Conservation (phyloP, 2,113 vertebrate genomes). For the Dipodomys stephensi region DNA sequence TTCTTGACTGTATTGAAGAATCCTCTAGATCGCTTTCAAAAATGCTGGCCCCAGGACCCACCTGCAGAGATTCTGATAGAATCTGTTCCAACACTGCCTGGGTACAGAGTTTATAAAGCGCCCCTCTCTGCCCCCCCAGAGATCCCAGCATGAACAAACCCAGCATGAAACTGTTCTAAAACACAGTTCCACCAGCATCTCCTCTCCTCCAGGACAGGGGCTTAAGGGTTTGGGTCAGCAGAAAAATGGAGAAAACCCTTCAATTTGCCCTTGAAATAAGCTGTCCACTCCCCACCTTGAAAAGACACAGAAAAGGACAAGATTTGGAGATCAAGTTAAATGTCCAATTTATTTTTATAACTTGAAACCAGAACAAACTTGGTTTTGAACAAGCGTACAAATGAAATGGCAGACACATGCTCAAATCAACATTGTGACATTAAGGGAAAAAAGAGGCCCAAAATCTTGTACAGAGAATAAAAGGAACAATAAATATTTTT, state of each 20-base stretch:
- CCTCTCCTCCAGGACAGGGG: not conserved
- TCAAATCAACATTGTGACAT: constrained; percentile 92
- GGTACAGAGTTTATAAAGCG: not conserved
- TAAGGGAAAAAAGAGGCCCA: constrained; percentile 89
- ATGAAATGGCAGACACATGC: constrained; percentile 94
- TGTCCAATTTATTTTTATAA: constrained; percentile 94
- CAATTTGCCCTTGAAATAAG: not conserved
- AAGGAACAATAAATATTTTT: constrained; percentile 94
- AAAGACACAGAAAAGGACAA: constrained; percentile 88
- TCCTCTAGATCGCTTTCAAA: not conserved
- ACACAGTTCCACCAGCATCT: accelerated
- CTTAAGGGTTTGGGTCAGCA: not conserved
- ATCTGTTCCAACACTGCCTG: not conserved
- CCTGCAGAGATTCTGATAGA: not conserved
- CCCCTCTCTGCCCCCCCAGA: not conserved
- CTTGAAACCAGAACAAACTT: constrained; percentile 94
- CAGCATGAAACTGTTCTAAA: not conserved
- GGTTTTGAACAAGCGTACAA: constrained; percentile 93
- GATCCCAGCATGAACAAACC: accelerated
- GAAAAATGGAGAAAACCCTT: constrained; percentile 45
- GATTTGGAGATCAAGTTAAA: constrained; percentile 92
- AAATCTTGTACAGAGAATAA: constrained; percentile 92
- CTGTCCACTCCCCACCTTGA: constrained; percentile 56
- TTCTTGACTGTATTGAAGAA: not conserved
- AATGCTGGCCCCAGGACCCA: accelerated